phyloP scores from a whole-genome alignment of 2,888 invertebrate species.

The Lordiphosa andalusiaca region DNA sequence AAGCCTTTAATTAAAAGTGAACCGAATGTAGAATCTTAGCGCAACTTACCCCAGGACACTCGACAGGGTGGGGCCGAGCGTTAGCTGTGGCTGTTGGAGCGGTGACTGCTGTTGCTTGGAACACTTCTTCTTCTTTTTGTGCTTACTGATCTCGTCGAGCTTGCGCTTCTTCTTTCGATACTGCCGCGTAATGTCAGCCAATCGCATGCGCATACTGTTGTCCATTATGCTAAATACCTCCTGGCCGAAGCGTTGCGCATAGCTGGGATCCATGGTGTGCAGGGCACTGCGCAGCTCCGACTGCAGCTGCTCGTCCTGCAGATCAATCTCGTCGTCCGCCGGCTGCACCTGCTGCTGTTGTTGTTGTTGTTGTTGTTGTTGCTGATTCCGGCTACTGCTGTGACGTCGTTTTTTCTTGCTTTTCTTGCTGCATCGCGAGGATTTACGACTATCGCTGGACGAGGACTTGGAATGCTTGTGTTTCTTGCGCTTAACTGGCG shows the following conservation, averaged over 20 bases:
- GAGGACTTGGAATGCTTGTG: conserved; percentile 80
- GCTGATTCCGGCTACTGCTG: conserved; percentile 55
- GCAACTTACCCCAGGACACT: conserved; percentile 51
- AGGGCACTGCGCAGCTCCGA: conserved; percentile 71
- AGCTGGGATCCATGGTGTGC: conserved; percentile 66
- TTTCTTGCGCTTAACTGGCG: conserved; percentile 80
- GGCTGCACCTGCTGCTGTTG: conserved; percentile 47
- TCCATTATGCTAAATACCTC: conserved; percentile 88
- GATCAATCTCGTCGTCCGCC: conserved; percentile 56
- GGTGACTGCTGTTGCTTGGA: conserved; percentile 55
- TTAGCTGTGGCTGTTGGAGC: conserved; percentile 54
- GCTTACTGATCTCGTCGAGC: conserved; percentile 84
- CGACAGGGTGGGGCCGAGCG: conserved; percentile 51
- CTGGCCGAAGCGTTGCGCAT: conserved; percentile 69
- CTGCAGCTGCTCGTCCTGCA: conserved; percentile 72
- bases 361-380: conserved; percentile 43
- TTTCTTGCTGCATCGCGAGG: conserved; percentile 77
- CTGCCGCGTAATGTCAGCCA: conserved; percentile 90
- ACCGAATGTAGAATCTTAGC: not conserved
- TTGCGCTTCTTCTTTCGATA: conserved; percentile 92
- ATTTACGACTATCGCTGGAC: conserved; percentile 59
- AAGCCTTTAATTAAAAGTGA: not conserved
- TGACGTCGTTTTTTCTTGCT: conserved; percentile 79
- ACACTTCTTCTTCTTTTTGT: conserved; percentile 80
- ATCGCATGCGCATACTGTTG: conserved; percentile 88